Evolutionary conservation across 2,113 vertebrate species (phyloP).

Genomic region (Sapayoa aenigma): DNA sequence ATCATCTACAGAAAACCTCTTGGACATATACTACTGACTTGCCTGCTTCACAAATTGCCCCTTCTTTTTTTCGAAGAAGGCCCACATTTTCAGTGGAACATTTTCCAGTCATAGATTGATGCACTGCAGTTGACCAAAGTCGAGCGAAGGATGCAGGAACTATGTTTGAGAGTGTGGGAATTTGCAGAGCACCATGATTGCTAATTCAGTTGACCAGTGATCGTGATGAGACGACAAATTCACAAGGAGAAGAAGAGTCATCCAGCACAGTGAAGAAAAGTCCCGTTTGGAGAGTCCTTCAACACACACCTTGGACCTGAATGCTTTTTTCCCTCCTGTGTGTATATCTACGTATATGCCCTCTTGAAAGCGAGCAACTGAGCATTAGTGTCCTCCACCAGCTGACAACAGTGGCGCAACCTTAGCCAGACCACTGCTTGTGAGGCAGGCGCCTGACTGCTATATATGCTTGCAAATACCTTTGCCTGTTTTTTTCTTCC

Average conservation of each 20-base stretch:
- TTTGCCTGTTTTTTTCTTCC: constrained; percentile 20
- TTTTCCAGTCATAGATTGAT: neutral
- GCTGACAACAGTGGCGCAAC: constrained; percentile 3
- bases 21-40: neutral
- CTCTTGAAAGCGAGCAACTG: neutral
- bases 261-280: neutral
- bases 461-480: constrained; percentile 21
- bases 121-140: neutral
- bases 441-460: constrained; percentile 32
- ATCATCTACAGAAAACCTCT: neutral
- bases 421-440: constrained; percentile 27
- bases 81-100: neutral
- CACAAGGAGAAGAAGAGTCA: neutral
- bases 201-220: neutral
- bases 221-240: neutral
- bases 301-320: neutral
- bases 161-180: neutral
- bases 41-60: neutral
- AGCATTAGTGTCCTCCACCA: neutral
- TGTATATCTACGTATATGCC: neutral
- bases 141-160: neutral
- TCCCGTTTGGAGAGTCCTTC: neutral
- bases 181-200: neutral
- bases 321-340: neutral
- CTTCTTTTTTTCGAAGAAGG: neutral